Conservation (phyloP, 2,113 vertebrate genomes). For the Pogona vitticeps region DNA sequence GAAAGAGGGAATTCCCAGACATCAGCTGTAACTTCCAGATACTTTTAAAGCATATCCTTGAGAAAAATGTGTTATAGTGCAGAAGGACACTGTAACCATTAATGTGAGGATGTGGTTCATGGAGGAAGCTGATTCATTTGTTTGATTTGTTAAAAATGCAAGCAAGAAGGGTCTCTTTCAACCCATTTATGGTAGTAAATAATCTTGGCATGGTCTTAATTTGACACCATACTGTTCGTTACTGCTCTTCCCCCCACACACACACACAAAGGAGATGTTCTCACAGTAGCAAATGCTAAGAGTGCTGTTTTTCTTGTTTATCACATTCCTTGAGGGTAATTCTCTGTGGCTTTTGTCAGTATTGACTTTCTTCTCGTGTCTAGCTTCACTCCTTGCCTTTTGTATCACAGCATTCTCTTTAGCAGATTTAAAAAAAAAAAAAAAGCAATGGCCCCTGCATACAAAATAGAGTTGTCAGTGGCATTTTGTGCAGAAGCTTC, state of each 20-base stretch:
- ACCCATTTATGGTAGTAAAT: conserved; percentile 38
- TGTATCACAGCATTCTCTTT: not conserved
- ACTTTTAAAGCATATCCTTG: not conserved
- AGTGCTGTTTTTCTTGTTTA: not conserved
- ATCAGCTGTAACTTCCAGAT: not conserved
- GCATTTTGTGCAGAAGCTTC: not conserved
- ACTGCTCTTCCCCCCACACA: not conserved
- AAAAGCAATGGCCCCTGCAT: conserved; percentile 15
- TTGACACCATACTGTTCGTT: not conserved
- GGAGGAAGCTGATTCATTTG: conserved; percentile 30
- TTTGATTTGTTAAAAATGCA: conserved; percentile 41
- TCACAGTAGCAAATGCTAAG: not conserved
- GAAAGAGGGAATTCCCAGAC: not conserved
- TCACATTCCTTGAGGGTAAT: not conserved
- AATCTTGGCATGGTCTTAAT: conserved; percentile 2
- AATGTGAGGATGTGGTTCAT: not conserved
- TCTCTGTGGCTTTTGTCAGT: not conserved
- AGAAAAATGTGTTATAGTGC: not conserved
- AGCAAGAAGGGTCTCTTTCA: conserved; percentile 40
- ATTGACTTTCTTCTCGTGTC: conserved; percentile 3
- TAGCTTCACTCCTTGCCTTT: not conserved
- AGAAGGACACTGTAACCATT: not conserved
- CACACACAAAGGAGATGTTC: not conserved
- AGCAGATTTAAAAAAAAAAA: no score
- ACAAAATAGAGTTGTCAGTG: not conserved